phyloP scores from a whole-genome alignment of 2,888 invertebrate genomes.

The Brachylomia viminalis region DNA sequence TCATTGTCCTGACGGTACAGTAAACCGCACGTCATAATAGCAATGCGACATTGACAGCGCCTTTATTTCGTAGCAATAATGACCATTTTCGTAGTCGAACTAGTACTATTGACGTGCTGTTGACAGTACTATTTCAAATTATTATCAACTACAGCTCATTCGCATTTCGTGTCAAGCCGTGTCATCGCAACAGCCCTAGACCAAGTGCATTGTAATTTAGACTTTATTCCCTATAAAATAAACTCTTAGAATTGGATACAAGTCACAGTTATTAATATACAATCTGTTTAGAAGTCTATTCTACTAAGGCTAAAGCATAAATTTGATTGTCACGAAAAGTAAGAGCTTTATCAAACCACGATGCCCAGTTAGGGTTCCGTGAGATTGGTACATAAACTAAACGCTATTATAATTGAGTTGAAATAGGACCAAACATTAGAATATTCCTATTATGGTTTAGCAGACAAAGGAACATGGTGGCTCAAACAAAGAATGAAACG shows the following conservation, averaged over 20 bases:
- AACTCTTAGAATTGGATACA: not conserved
- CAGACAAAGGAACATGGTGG: not conserved
- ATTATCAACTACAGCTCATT: constrained; percentile 42
- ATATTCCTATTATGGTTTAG: not conserved
- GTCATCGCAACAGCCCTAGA: constrained; percentile 55
- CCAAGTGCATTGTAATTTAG: not conserved
- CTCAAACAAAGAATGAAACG: not conserved
- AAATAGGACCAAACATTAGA: not conserved
- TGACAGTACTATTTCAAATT: constrained; percentile 23
- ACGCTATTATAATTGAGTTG: constrained; percentile 10
- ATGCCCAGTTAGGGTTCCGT: constrained; percentile 32
- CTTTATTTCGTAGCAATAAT: not conserved
- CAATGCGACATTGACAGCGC: not conserved
- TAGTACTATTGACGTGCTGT: not conserved
- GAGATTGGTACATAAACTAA: constrained; percentile 2
- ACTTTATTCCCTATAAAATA: not conserved
- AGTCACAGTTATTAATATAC: not conserved
- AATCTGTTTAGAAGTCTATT: not conserved
- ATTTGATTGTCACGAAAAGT: not conserved
- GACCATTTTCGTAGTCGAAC: not conserved
- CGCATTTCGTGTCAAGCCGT: constrained; percentile 42
- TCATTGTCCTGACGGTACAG: constrained; percentile 13
- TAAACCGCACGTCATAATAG: not conserved
- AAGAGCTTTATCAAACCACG: constrained; percentile 2
- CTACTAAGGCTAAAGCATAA: accelerated